phyloP scores from a whole-genome alignment of 1,140 invertebrate genomes.

The Hylaeus volcanicus region DNA sequence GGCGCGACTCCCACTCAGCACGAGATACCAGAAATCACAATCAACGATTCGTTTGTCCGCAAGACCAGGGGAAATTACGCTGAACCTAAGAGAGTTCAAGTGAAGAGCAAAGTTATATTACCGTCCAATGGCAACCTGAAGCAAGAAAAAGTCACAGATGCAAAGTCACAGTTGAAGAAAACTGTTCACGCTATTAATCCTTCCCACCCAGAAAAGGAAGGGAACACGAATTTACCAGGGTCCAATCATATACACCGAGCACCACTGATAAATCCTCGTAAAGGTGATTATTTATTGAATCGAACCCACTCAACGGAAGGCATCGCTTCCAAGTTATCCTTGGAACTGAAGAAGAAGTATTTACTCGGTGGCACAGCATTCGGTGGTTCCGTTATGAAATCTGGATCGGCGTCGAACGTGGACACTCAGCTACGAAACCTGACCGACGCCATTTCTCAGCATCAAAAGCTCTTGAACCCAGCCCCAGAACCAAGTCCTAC shows the following conservation, averaged over 20 bases:
- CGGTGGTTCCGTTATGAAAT: constrained; percentile 87
- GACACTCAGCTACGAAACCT: constrained; percentile 91
- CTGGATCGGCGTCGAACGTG: constrained; percentile 91
- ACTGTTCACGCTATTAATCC: background rate
- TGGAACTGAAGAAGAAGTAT: constrained; percentile 92
- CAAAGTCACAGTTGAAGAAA: constrained; percentile 55
- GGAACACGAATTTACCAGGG: constrained; percentile 30
- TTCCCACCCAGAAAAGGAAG: constrained; percentile 15
- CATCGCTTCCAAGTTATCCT: constrained; percentile 90
- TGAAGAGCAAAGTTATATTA: constrained; percentile 78
- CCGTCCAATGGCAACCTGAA: constrained; percentile 74
- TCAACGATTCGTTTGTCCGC: constrained; percentile 83
- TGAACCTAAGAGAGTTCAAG: constrained; percentile 83
- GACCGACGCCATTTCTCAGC: constrained; percentile 92
- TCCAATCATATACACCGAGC: constrained; percentile 65
- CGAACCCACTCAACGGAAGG: constrained; percentile 92
- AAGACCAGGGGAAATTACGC: constrained; percentile 79
- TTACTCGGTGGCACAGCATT: constrained; percentile 85
- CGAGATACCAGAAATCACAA: constrained; percentile 84
- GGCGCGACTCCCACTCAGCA: constrained; percentile 85
- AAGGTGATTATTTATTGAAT: constrained; percentile 88
- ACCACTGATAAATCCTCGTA: constrained; percentile 81
- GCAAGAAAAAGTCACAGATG: constrained; percentile 23
- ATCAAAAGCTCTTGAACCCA: constrained; percentile 92
- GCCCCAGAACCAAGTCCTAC: constrained; percentile 87